Conservation (phyloP, 2,797 vertebrate species). For the Tadarida brasiliensis region DNA sequence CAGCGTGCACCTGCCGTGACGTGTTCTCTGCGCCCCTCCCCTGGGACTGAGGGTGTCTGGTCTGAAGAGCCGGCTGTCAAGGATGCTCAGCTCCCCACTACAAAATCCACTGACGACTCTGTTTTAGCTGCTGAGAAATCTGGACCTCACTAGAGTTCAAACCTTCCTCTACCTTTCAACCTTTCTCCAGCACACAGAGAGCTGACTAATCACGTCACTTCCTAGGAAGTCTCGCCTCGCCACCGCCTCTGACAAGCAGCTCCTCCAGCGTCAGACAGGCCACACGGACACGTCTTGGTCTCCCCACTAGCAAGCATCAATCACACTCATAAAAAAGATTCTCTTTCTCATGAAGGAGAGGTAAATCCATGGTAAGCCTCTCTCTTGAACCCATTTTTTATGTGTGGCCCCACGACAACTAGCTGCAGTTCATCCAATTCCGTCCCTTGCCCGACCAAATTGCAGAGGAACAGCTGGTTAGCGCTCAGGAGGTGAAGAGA, state of each 20-base stretch:
- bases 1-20: neutral
- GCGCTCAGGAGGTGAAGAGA: neutral
- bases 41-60: neutral
- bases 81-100: neutral
- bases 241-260: neutral
- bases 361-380: neutral
- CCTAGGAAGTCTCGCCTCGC: neutral
- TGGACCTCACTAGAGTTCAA: neutral
- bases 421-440: neutral
- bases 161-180: neutral
- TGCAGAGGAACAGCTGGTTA: no score
- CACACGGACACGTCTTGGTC: neutral
- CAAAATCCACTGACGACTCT: neutral
- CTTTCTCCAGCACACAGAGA: neutral
- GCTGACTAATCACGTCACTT: neutral
- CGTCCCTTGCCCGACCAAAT: neutral
- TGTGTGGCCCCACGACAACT: neutral
- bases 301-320: neutral
- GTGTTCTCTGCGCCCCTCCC: no score
- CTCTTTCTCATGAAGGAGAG: neutral
- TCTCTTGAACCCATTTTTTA: neutral
- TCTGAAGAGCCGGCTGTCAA: neutral
- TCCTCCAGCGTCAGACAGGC: neutral
- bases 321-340: neutral
- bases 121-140: neutral